Evolutionary conservation across 2,797 vertebrate genomes (phyloP).

Genomic region (Pangasius larnaudii): DNA sequence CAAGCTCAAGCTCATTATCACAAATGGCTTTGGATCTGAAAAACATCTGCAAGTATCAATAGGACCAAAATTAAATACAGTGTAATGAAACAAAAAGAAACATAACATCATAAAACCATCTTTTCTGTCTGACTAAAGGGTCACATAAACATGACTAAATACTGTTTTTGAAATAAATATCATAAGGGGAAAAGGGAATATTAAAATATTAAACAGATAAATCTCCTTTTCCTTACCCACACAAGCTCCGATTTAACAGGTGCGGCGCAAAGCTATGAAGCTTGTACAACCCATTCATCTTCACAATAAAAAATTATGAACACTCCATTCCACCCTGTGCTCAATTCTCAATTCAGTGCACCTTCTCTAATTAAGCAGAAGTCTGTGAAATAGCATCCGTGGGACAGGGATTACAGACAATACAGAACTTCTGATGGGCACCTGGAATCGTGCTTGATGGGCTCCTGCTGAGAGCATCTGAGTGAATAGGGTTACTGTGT

Average conservation of each 20-base stretch:
- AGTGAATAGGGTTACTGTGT: constrained; percentile 15
- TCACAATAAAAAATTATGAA: neutral
- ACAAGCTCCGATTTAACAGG: constrained; percentile 23
- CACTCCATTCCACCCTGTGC: neutral
- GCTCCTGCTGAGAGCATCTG: constrained; percentile 21
- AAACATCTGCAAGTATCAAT: neutral
- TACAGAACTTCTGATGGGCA: neutral
- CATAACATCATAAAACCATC: neutral
- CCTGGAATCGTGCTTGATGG: neutral
- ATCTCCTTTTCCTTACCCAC: neutral
- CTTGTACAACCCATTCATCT: neutral
- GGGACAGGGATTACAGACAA: constrained; percentile 11
- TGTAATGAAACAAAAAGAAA: neutral
- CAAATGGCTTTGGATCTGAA: neutral
- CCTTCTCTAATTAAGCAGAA: constrained; percentile 32
- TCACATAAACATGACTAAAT: constrained; percentile 31
- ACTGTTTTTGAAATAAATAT: constrained; percentile 9
- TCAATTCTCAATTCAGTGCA: neutral
- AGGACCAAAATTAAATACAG: neutral
- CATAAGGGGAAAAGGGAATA: neutral
- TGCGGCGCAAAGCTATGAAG: neutral
- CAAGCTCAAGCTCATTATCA: neutral
- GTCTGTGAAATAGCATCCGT: neutral
- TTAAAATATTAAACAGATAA: constrained; percentile 45
- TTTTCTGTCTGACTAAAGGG: neutral